Evolutionary conservation across 2,888 invertebrate species (phyloP).

Genomic region (Pandemis heparana): DNA sequence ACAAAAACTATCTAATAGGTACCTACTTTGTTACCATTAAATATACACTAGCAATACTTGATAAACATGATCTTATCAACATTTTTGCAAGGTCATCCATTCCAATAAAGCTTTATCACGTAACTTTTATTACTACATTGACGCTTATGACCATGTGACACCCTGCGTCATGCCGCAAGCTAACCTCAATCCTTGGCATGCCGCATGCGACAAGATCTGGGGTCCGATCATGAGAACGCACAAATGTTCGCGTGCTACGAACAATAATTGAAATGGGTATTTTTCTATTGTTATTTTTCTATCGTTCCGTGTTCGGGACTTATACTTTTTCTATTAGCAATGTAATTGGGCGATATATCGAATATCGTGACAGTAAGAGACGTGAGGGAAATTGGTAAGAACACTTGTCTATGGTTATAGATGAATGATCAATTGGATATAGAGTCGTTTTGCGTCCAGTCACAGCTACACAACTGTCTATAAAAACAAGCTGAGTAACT

Average conservation of each 20-base stretch:
- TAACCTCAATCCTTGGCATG: slow-evolving; percentile 28
- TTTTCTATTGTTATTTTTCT: slow-evolving; percentile 68
- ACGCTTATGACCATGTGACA: not conserved
- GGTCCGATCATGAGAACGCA: slow-evolving; percentile 71
- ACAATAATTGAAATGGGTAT: slow-evolving; percentile 76
- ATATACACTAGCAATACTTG: no score
- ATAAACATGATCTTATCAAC: no score
- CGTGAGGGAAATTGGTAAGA: not conserved
- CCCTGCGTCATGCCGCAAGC: slow-evolving; percentile 34
- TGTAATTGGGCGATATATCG: slow-evolving; percentile 34
- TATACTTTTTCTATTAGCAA: slow-evolving; percentile 42
- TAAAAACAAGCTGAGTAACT: no score
- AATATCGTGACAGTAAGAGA: slow-evolving; percentile 40
- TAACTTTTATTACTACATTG: not conserved
- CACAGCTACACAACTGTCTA: no score
- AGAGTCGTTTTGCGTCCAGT: no score
- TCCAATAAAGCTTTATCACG: no score
- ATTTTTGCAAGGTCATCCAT: no score
- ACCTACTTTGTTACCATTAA: no score
- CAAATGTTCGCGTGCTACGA: slow-evolving; percentile 76
- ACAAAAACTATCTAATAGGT: no score
- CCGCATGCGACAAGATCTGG: slow-evolving; percentile 40
- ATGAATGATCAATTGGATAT: not conserved
- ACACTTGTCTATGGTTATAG: not conserved
- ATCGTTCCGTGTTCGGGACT: slow-evolving; percentile 47